Conservation (phyloP, 2,888 invertebrate species). For the Anodontia alba region DNA sequence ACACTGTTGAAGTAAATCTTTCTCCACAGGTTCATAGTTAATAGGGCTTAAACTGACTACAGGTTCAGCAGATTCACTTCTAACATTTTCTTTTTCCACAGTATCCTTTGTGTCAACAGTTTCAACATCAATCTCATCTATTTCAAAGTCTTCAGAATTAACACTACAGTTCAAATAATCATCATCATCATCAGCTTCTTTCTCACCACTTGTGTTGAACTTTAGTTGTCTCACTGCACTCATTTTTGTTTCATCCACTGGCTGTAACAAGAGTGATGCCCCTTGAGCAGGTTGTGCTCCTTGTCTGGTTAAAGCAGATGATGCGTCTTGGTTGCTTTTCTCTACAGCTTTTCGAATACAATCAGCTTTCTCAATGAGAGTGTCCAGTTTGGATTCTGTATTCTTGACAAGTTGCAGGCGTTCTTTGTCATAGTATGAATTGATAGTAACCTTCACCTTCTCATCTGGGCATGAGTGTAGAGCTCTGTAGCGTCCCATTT, state of each 20-base stretch:
- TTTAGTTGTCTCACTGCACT: slow-evolving; percentile 54
- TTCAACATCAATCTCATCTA: slow-evolving; percentile 63
- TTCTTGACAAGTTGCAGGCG: slow-evolving; percentile 48
- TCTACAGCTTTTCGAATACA: slow-evolving; percentile 37
- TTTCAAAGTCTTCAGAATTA: slow-evolving; percentile 62
- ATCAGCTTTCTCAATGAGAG: slow-evolving; percentile 53
- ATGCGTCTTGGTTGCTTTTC: slow-evolving; percentile 22
- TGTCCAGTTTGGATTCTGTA: slow-evolving; percentile 54
- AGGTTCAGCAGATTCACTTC: neutral
- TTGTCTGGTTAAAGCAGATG: neutral
- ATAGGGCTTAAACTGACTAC: neutral
- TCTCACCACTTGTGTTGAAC: slow-evolving; percentile 41
- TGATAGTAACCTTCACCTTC: slow-evolving; percentile 60
- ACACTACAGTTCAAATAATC: slow-evolving; percentile 61
- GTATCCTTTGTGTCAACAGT: slow-evolving; percentile 36
- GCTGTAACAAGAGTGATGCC: slow-evolving; percentile 55
- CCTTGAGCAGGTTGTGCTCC: slow-evolving; percentile 34
- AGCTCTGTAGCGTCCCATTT: slow-evolving; percentile 71
- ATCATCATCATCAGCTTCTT: slow-evolving; percentile 34
- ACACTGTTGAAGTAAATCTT: slow-evolving; percentile 52
- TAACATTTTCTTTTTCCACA: slow-evolving; percentile 4
- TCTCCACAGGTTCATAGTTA: neutral
- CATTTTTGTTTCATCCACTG: slow-evolving; percentile 37
- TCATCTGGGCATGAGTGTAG: slow-evolving; percentile 62
- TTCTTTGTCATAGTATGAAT: slow-evolving; percentile 69